Conservation (phyloP, 2,113 vertebrate species). For the Puntigrus tetrazona region DNA sequence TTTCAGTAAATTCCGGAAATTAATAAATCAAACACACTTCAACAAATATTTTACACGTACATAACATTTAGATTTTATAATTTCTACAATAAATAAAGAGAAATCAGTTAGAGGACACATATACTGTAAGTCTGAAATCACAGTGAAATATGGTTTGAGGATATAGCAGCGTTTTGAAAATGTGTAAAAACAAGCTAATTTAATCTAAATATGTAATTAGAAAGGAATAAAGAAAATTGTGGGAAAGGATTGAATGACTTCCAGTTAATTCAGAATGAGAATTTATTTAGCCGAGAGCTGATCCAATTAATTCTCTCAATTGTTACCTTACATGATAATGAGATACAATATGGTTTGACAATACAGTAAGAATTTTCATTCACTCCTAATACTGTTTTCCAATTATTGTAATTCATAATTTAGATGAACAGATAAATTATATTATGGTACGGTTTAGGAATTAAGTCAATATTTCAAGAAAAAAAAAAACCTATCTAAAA, state of each 20-base stretch:
- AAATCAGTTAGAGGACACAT: too few species aligned
- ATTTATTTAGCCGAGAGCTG: neutral
- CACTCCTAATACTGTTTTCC: neutral
- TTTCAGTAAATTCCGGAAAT: neutral
- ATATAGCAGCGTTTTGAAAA: neutral
- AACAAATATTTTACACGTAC: neutral
- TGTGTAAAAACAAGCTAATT: neutral
- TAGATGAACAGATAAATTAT: neutral
- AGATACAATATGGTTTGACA: neutral
- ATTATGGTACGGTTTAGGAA: neutral
- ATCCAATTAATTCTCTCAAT: neutral
- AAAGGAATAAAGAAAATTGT: neutral
- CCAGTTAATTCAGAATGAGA: neutral
- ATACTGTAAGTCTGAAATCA: neutral
- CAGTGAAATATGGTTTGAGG: neutral
- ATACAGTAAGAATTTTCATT: neutral
- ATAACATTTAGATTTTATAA: too few species aligned
- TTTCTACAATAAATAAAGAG: too few species aligned
- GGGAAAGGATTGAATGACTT: neutral
- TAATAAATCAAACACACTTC: neutral
- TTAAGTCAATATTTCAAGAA: neutral
- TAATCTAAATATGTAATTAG: neutral
- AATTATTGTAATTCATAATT: neutral
- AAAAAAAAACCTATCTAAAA: neutral
- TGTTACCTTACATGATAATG: neutral